phyloP scores from a whole-genome alignment of 2,888 invertebrate genomes.

The Monochamus alternatus region DNA sequence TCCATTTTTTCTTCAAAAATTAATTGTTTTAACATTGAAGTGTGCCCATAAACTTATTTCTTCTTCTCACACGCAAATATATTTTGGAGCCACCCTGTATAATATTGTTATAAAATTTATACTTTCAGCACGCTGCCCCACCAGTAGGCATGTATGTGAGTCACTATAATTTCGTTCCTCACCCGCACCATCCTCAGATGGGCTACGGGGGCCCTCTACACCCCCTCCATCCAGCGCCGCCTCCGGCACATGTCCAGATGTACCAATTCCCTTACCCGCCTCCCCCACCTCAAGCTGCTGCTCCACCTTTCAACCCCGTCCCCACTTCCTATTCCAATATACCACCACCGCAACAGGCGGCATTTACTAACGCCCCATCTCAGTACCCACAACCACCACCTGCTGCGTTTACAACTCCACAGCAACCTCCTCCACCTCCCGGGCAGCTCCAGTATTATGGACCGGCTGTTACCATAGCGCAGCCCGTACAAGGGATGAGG shows the following conservation, averaged over 20 bases:
- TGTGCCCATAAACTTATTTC: no score
- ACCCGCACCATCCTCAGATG: conserved; percentile 73
- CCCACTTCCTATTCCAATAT: conserved; percentile 58
- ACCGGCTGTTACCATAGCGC: conserved; percentile 54
- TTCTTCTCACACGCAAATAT: no score
- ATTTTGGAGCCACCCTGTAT: no score
- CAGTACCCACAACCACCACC: conserved; percentile 64
- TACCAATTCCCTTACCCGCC: conserved; percentile 72
- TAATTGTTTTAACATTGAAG: no score
- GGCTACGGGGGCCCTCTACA: conserved; percentile 73
- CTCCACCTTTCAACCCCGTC: conserved; percentile 58
- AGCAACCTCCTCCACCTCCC: conserved; percentile 52
- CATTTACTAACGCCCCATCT: conserved; percentile 52
- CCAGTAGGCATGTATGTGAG: conserved; percentile 77
- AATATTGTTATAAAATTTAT: conserved; percentile 1
- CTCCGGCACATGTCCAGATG: conserved; percentile 72
- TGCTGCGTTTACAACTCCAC: conserved; percentile 57
- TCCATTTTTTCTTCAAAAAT: neutral
- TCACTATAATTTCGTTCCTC: conserved; percentile 83
- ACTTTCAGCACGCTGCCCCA: conserved; percentile 65
- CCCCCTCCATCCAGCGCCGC: conserved; percentile 70
- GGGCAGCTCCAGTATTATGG: conserved; percentile 58
- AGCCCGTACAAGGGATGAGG: conserved; percentile 52
- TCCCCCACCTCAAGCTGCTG: conserved; percentile 48
- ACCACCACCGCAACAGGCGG: conserved; percentile 60